A percentile compares a stretch with the other conserved stretches of the same genome.
Conservation (phyloP, 2,888 invertebrate genomes). For the Caenorhabditis zanzibari region DNA sequence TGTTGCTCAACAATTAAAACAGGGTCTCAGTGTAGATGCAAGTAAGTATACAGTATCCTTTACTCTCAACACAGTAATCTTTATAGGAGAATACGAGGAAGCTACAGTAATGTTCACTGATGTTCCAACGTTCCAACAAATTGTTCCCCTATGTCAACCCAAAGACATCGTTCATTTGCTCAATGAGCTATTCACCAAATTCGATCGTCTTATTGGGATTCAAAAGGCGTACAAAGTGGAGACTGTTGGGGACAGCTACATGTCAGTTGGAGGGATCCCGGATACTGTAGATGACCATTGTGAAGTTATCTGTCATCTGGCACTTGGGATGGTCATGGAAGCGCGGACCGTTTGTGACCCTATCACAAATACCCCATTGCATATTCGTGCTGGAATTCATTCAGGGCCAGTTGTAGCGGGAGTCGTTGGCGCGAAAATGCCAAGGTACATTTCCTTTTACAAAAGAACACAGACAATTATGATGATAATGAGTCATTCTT, state of each 20-base stretch:
- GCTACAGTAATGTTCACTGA: constrained; percentile 84
- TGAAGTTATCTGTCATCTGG: constrained; percentile 82
- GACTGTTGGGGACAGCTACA: constrained; percentile 80
- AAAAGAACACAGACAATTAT: constrained; percentile 22
- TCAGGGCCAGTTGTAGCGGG: constrained; percentile 80
- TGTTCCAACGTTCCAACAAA: constrained; percentile 84
- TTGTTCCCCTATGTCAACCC: constrained; percentile 82
- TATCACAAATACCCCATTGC: constrained; percentile 71
- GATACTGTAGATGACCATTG: constrained; percentile 81
- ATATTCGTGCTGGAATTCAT: constrained; percentile 80
- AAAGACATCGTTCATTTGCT: constrained; percentile 76
- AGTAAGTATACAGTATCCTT: constrained; percentile 56
- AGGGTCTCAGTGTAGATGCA: constrained; percentile 83
- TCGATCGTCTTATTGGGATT: constrained; percentile 73
- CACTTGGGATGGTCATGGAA: constrained; percentile 83
- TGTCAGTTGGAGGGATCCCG: constrained; percentile 81
- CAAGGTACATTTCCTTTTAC: constrained; percentile 65
- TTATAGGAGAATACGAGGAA: constrained; percentile 77
- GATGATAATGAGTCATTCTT: constrained; percentile 26
- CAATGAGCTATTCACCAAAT: constrained; percentile 80
- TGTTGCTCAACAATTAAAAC: constrained; percentile 83
- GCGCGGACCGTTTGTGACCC: constrained; percentile 80
- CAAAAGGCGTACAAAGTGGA: constrained; percentile 79
- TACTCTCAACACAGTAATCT: background rate
- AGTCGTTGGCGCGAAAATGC: constrained; percentile 81